Base-by-base conservation (phyloP, 1,140 invertebrate species). In the Drosophila melanica region DNA sequence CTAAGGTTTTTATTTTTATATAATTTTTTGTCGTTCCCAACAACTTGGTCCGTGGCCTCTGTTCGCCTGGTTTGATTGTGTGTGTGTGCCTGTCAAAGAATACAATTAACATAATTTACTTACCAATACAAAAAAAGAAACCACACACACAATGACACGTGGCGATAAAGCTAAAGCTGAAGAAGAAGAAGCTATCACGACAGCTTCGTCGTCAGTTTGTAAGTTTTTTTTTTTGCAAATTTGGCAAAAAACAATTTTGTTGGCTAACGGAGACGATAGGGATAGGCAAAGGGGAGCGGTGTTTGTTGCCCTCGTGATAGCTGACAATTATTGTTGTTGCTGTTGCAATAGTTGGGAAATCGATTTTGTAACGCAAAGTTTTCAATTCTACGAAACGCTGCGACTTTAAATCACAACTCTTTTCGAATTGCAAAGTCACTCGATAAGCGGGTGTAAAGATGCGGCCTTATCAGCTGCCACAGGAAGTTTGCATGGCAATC, bases 71-170 rank as follows among this genome's bases (percentile, higher is more conserved):
- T 11, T 48, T n/a, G 23, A 27, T 20, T 50, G 47, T 60, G 37
- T 37, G 63, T 44, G 41, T 81, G 78, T 77, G 77, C 77, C 75
- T 77, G 77, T 77, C 78, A 62, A 81, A 75, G 81, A 81, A 85
- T 85, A 85, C 81, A 81, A 87, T 86, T 86, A 86, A 87, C 81
- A 87, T 87, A 86, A 87, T 86, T 87, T 86, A 87, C 75, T 75
- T 78, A 68, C 77, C 67, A 86, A 86, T 68, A 66, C 81, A 81
- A 67, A 54, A 69, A 62, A 64, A 60, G 9, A 10, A 35, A 44
- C 30, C 39, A 58, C 12, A 50, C 11, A 53, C 48, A 55, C 20
- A 57, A 6, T 41, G 41, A 67, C 10, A 42, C 9, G 14, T 64
- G 39, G 11, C 47, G 45, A 65, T 39, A 74, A n/a, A 57, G 33